These are phyloP conservation scores for Labeo catla DNA, from an alignment of 2,113 vertebrate genomes.

Conservation along the genomic window DNA sequence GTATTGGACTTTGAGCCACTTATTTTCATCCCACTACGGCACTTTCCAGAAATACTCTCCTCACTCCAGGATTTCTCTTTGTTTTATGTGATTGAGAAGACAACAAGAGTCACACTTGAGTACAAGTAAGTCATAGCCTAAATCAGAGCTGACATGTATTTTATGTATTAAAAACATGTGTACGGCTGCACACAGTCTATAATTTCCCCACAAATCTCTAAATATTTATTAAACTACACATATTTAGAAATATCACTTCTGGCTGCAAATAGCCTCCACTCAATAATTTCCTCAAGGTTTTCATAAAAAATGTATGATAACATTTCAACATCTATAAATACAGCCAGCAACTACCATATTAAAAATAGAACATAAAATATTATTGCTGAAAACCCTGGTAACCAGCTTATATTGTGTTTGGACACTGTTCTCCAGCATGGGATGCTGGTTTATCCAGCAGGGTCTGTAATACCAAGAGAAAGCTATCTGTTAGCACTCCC, in stretches of 20 bases:
- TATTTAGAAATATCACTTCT: conserved; percentile 15
- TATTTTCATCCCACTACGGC: conserved; percentile 32
- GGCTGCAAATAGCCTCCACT: neutral
- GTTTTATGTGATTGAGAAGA: conserved; percentile 28
- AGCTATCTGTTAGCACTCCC: conserved; percentile 15
- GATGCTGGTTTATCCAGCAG: neutral
- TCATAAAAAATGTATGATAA: conserved; percentile 23
- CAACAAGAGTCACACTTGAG: conserved; percentile 25
- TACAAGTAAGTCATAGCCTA: conserved; percentile 31
- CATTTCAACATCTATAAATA: neutral
- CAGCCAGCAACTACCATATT: conserved; percentile 4
- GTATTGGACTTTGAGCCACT: conserved; percentile 36
- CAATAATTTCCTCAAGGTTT: conserved; percentile 17
- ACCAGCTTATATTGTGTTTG: neutral
- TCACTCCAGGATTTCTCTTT: conserved; percentile 15
- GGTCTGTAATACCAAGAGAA: neutral
- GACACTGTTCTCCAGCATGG: neutral
- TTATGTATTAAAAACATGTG: conserved; percentile 27
- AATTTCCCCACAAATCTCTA: neutral
- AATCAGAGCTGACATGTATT: conserved; percentile 34
- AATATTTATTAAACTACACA: conserved; percentile 4
- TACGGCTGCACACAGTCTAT: neutral
- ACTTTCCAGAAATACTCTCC: conserved; percentile 24
- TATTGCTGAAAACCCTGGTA: neutral
- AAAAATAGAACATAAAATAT: conserved; percentile 2